These are phyloP conservation scores for Tenualosa ilisha DNA, from an alignment of 2,797 vertebrate genomes.

Conservation along the genomic window DNA sequence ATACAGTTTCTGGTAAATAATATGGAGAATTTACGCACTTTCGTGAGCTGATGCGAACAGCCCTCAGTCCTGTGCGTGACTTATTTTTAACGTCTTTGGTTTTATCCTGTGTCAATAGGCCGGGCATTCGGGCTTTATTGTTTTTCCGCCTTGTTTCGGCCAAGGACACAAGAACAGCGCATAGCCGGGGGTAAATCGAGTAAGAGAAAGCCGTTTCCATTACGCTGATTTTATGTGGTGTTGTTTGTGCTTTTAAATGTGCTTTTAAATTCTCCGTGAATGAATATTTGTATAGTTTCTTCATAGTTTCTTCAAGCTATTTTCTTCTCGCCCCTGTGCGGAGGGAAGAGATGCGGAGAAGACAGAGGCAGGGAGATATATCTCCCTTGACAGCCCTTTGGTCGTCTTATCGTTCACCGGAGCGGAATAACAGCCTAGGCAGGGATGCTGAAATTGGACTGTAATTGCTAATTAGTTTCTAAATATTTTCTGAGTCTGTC, in stretches of 20 bases:
- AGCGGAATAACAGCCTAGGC: not conserved
- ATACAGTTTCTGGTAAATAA: conserved; percentile 64
- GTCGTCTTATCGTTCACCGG: not conserved
- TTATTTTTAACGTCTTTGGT: not conserved
- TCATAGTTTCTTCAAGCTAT: not conserved
- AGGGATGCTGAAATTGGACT: not conserved
- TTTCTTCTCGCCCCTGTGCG: not conserved
- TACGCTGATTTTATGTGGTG: not conserved
- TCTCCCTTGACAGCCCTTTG: conserved; percentile 12
- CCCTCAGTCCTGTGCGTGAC: not conserved
- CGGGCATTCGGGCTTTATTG: conserved; percentile 18
- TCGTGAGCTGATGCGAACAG: not conserved
- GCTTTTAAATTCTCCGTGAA: not conserved
- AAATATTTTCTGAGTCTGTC: conserved; percentile 12
- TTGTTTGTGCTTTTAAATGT: not conserved
- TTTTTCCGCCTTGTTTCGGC: conserved; percentile 36
- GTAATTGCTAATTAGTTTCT: conserved; percentile 22
- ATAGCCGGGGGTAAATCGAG: conserved; percentile 51
- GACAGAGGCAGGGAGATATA: not conserved
- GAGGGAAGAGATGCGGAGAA: not conserved
- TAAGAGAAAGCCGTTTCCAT: not conserved
- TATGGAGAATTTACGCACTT: conserved; percentile 36
- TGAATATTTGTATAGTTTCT: not conserved
- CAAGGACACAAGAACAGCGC: conserved; percentile 68
- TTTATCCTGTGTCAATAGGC: conserved; percentile 39